Conservation (phyloP, 2,888 invertebrate species). For the Dicroscelio sp. region DNA sequence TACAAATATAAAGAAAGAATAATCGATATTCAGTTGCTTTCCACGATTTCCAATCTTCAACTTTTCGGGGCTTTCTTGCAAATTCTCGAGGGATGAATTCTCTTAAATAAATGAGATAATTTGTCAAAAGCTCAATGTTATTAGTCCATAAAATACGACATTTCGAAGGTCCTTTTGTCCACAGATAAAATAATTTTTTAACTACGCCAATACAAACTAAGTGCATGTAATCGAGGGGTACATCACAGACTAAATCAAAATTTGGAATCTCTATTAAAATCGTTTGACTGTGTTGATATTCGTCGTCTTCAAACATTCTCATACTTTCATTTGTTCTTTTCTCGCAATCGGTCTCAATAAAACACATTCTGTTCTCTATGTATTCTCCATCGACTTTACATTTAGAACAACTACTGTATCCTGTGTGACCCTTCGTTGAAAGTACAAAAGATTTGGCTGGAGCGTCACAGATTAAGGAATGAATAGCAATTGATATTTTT, state of each 20-base stretch:
- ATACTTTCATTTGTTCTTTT: constrained; percentile 34
- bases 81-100: not conserved
- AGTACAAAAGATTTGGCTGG: constrained; percentile 37
- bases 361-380: constrained; percentile 2
- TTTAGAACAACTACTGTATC: constrained; percentile 40
- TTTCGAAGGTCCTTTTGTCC: not conserved
- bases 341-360: not conserved
- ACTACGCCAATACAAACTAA: constrained; percentile 7
- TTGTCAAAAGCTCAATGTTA: not conserved
- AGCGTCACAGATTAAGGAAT: constrained; percentile 33
- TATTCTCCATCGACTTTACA: constrained; percentile 33
- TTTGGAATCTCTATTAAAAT: not conserved
- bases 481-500: constrained; percentile 10
- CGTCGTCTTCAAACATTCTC: not conserved
- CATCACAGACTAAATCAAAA: not conserved
- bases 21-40: no score
- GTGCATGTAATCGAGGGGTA: constrained; percentile 34
- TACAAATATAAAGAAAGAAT: no score
- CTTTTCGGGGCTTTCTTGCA: no score
- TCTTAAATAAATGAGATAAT: not conserved
- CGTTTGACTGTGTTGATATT: not conserved
- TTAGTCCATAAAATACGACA: not conserved
- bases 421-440: constrained; percentile 33
- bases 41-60: no score
- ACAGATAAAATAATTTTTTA: not conserved